Percentiles rank a stretch among this genome's conserved stretches.
phyloP scores from a whole-genome alignment of 1,140 invertebrate genomes.

The Ylistrum balloti region DNA sequence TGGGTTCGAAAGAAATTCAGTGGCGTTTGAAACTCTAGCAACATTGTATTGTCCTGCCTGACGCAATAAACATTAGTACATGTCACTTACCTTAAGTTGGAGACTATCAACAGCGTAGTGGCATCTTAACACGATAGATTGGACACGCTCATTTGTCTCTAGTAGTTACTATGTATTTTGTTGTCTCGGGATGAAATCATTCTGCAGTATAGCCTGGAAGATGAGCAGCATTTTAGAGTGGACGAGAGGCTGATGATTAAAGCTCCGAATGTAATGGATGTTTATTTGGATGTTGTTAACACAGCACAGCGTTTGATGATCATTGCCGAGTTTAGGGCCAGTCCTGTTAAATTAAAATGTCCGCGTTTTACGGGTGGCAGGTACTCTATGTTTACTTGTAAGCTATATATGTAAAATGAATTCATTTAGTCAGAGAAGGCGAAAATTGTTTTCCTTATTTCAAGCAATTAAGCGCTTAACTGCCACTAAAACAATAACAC shows the following conservation, averaged over 20 bases:
- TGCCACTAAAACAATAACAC: no score
- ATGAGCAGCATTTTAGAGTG: neutral
- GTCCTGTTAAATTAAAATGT: neutral
- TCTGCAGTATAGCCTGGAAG: neutral
- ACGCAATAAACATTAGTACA: no score
- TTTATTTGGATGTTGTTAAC: neutral
- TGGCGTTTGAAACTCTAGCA: no score
- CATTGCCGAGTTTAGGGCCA: neutral
- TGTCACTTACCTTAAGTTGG: no score
- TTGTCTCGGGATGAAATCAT: neutral
- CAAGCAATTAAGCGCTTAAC: no score
- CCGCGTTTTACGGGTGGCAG: neutral
- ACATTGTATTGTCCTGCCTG: no score
- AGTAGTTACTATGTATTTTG: neutral
- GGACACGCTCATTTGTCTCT: neutral
- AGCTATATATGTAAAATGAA: no score
- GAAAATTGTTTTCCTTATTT: no score
- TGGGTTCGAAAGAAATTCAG: no score
- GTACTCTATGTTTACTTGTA: no score
- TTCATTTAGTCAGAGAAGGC: no score
- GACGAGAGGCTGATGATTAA: neutral
- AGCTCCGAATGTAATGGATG: neutral
- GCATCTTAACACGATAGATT: neutral
- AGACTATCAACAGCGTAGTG: no score
- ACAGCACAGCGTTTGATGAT: neutral